phyloP scores from a whole-genome alignment of 1,140 invertebrate species.

The Euwallacea similis region DNA sequence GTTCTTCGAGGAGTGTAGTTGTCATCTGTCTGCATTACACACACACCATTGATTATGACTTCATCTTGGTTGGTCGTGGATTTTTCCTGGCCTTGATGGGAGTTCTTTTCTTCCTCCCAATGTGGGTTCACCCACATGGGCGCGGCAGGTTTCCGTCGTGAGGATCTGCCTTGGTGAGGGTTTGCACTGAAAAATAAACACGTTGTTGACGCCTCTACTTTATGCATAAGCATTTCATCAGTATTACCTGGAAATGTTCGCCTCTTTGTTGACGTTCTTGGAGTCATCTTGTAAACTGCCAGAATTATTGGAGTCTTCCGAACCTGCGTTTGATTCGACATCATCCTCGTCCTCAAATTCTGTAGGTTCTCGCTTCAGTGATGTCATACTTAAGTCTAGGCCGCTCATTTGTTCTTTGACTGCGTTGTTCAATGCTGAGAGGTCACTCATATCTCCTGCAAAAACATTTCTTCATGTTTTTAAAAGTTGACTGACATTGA shows the following conservation, averaged over 20 bases:
- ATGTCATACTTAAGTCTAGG: constrained; percentile 77
- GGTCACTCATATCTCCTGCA: constrained; percentile 50
- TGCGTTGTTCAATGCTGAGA: constrained; percentile 60
- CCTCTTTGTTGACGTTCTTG: constrained; percentile 61
- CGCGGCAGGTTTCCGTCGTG: constrained; percentile 86
- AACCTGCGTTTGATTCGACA: constrained; percentile 74
- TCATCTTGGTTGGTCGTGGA: constrained; percentile 65
- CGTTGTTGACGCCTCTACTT: neutral
- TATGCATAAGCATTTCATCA: neutral
- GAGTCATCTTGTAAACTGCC: constrained; percentile 53
- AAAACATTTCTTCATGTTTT: neutral
- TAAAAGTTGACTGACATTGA: neutral
- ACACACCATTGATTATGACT: constrained; percentile 89
- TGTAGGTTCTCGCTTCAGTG: constrained; percentile 73
- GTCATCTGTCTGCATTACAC: constrained; percentile 82
- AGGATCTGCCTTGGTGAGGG: constrained; percentile 61
- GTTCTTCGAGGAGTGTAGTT: constrained; percentile 60
- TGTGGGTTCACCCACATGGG: constrained; percentile 97
- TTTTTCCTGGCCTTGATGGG: constrained; percentile 49
- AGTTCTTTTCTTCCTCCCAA: constrained; percentile 69
- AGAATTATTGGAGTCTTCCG: constrained; percentile 69
- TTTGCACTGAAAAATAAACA: constrained; percentile 22
- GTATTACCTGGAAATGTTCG: constrained; percentile 40
- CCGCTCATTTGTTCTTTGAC: constrained; percentile 77
- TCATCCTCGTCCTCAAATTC: constrained; percentile 74